Evolutionary conservation across 1,140 invertebrate genomes (phyloP).

Genomic region (Cyclina sinensis): DNA sequence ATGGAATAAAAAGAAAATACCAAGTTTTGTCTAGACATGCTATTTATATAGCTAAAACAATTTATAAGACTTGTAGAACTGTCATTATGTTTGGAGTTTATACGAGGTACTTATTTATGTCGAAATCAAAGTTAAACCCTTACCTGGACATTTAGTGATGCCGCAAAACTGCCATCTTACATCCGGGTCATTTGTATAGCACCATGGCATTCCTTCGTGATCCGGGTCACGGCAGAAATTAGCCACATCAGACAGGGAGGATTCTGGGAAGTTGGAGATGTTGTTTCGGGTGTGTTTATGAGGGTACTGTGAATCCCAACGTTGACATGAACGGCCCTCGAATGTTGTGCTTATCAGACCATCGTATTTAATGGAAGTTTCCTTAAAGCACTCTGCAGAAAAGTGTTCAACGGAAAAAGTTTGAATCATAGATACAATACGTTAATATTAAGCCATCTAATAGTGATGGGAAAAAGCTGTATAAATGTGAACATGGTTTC

Average conservation of each 20-base stretch:
- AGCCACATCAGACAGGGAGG: neutral
- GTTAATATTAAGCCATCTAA: neutral
- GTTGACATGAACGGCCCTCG: neutral
- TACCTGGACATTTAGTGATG: neutral
- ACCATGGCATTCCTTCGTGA: constrained; percentile 13
- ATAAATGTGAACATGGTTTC: neutral
- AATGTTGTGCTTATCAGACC: neutral
- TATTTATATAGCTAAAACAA: too few species aligned
- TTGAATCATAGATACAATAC: too few species aligned
- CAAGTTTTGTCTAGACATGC: too few species aligned
- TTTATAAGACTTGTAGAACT: too few species aligned
- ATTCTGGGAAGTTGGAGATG: constrained; percentile 20
- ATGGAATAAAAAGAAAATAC: too few species aligned
- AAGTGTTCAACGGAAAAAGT: too few species aligned
- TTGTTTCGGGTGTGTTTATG: neutral
- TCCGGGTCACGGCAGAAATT: constrained; percentile 56
- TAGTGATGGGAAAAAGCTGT: neutral
- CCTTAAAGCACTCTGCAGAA: neutral
- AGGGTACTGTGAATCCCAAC: constrained; percentile 39
- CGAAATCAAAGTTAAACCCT: too few species aligned
- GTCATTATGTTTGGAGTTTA: too few species aligned
- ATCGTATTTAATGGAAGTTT: neutral
- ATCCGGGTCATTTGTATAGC: constrained; percentile 43
- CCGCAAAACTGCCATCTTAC: constrained; percentile 15
- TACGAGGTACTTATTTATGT: too few species aligned